phyloP scores from a whole-genome alignment of 2,888 invertebrate genomes.

The Lasioglossum malachurum region DNA sequence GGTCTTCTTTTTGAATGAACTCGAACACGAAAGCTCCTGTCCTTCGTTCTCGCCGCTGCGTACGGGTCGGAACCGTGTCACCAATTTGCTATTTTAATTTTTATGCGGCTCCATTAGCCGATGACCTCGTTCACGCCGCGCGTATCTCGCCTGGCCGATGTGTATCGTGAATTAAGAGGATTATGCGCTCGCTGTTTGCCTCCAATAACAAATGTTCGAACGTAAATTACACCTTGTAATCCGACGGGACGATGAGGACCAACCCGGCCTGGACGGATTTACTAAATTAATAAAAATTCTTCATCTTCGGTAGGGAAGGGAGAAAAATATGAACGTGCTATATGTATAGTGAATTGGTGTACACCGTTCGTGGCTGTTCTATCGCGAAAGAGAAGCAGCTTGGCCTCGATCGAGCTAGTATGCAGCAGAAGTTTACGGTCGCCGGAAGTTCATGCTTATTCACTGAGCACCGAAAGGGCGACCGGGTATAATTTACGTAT shows the following conservation, averaged over 20 bases:
- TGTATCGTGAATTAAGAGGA: slow-evolving; percentile 36
- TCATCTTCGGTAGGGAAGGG: background rate
- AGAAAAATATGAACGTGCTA: background rate
- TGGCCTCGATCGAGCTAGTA: slow-evolving; percentile 44
- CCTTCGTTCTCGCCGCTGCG: slow-evolving; percentile 25
- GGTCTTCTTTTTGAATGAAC: slow-evolving; percentile 69
- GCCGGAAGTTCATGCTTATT: slow-evolving; percentile 84
- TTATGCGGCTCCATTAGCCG: slow-evolving; percentile 62
- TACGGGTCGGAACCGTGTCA: slow-evolving; percentile 46
- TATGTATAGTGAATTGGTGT: background rate
- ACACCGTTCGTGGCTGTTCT: background rate
- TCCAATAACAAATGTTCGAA: background rate
- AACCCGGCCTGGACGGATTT: background rate
- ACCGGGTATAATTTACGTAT: slow-evolving; percentile 82
- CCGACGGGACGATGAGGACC: background rate
- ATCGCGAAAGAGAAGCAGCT: slow-evolving; percentile 10
- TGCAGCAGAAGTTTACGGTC: slow-evolving; percentile 70
- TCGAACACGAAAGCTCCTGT: slow-evolving; percentile 29
- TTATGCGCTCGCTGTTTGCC: slow-evolving; percentile 7
- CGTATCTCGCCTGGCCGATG: slow-evolving; percentile 24
- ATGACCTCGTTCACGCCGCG: slow-evolving; percentile 55
- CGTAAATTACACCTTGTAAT: background rate
- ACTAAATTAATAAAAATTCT: background rate
- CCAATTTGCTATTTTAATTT: slow-evolving; percentile 70
- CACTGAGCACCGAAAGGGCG: slow-evolving; percentile 82